These are phyloP conservation scores for Eubucco bourcierii DNA, from an alignment of 2,113 vertebrate species.

Conservation along the genomic window DNA sequence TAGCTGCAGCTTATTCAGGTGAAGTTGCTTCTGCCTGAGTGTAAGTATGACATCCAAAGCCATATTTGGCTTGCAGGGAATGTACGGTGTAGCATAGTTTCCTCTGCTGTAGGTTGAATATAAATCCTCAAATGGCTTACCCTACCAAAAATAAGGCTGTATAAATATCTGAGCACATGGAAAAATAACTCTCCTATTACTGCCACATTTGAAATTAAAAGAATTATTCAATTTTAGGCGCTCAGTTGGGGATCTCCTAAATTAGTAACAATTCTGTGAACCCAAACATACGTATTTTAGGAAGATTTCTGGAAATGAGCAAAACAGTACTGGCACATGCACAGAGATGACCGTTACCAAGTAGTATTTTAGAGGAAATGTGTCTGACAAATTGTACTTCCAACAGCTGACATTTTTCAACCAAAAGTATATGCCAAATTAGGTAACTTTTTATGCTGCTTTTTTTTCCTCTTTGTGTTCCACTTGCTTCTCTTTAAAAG, in stretches of 20 bases:
- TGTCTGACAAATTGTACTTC: neutral
- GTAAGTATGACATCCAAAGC: neutral
- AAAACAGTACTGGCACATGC: neutral
- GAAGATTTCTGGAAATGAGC: constrained; percentile 37
- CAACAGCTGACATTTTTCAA: neutral
- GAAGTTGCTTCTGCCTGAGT: neutral
- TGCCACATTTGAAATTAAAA: neutral
- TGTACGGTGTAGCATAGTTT: neutral
- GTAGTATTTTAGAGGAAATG: neutral
- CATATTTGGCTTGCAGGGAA: neutral
- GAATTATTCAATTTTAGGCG: neutral
- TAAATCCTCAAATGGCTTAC: neutral
- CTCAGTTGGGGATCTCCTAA: neutral
- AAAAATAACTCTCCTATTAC: constrained; percentile 45
- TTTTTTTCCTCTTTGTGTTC: neutral
- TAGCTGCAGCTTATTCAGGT: neutral
- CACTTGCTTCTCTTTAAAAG: neutral
- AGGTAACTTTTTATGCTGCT: neutral
- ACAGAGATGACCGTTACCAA: neutral
- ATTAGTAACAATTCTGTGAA: constrained; percentile 28
- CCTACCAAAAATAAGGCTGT: constrained; percentile 46
- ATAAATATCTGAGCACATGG: constrained; percentile 54
- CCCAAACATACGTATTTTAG: neutral
- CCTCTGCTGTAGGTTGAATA: neutral
- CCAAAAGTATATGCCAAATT: neutral